A percentile compares a stretch with the other conserved stretches of the same genome.
Conservation (phyloP, 2,797 vertebrate species). For the Fundulus diaphanus region DNA sequence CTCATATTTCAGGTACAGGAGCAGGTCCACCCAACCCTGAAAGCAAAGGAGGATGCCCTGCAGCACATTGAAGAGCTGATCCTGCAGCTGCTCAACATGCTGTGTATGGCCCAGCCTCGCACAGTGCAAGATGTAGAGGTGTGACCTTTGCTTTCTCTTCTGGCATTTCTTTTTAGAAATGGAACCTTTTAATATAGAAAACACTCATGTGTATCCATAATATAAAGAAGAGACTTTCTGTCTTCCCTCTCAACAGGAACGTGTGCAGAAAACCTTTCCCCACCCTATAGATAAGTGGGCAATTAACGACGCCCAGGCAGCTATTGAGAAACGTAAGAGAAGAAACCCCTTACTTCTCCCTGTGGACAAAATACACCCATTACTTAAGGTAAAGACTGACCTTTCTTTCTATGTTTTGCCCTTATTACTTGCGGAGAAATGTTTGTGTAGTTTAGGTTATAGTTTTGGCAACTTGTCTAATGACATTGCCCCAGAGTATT, state of each 20-base stretch:
- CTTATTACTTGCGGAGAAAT: constrained; percentile 1
- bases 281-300: constrained; percentile 99
- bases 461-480: constrained; percentile 34
- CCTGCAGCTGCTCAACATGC: constrained; percentile 96
- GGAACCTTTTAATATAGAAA: neutral
- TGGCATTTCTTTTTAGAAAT: neutral
- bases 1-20: constrained; percentile 88
- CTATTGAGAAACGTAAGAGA: constrained; percentile 95
- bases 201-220: neutral
- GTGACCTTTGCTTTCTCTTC: neutral
- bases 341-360: constrained; percentile 94
- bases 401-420: neutral
- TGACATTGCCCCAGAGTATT: constrained; percentile 1
- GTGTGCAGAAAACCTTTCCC: constrained; percentile 98
- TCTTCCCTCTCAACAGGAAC: constrained; percentile 81
- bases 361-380: constrained; percentile 98
- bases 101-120: constrained; percentile 95
- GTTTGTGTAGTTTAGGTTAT: constrained; percentile 1
- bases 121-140: constrained; percentile 97
- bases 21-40: constrained; percentile 96
- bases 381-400: constrained; percentile 87
- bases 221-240: neutral
- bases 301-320: constrained; percentile 94
- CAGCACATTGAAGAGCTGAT: constrained; percentile 98
- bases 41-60: constrained; percentile 95